Base-by-base conservation (phyloP, 2,797 vertebrate species). In the Sebastes diploproa region DNA sequence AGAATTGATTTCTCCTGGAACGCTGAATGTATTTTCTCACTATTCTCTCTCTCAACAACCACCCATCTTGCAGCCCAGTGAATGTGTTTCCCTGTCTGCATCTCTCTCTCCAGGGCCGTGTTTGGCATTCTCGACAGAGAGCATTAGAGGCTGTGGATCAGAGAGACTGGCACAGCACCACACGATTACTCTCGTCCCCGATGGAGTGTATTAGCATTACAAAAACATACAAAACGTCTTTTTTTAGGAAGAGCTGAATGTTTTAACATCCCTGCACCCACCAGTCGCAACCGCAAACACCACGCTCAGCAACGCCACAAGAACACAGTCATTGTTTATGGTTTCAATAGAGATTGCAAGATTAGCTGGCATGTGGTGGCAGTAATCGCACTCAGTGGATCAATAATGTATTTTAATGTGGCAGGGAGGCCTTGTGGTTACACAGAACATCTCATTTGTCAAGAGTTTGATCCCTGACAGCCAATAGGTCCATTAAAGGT, bases 111-210 rank as follows among this genome's bases (percentile, higher is more conserved):
- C 72, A 36, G 11, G 23, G 72, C 61, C 77, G 16, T 82, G 81
- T 87, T 91, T 90, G 80, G 65, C 81, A 81, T 84, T 82, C 70
- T 77, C 27, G 32, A 68, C 62, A 75, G 75, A 72, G 71, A 58
- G 16, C 72, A 75, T 86, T 68, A 62, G 58, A 82, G 58, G 36
- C 66, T 71, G 56, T 80, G 60, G 34, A 80, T 80, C 65, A 82
- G 64, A 77, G 42, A 75, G 36, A 65, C 81, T 54, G 83, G 75
- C 74, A 75, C 29, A 22, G 54, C 38, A 67, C 34, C 64, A 64
- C 78, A 61, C 52, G 60, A 71, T 74, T 77, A 65, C 80, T 81
- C 65, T 81, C 2, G 5, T 76, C 65, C 29, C 59, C 14, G 20
- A 82, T 66, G 13, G 50, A 70, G 14, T 70, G 55, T 25, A 46